A percentile compares a stretch with the other conserved stretches of the same genome.
Conservation (phyloP, 2,797 vertebrate genomes). For the Girardinus metallicus region DNA sequence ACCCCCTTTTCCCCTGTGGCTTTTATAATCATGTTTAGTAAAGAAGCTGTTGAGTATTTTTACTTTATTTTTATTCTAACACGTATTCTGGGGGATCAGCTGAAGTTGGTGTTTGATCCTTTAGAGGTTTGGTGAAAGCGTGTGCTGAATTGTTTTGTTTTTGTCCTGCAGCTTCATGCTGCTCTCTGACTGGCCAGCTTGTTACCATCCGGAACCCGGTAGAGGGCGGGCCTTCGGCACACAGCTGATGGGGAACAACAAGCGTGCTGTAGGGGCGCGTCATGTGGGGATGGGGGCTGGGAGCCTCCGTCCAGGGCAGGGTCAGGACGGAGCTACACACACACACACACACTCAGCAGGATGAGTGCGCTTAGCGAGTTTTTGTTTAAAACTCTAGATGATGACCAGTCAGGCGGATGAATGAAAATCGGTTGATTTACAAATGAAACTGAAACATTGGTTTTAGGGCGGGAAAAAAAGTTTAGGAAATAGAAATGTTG, state of each 20-base stretch:
- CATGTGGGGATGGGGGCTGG: conserved; percentile 49
- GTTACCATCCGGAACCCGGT: conserved; percentile 96
- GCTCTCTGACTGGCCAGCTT: conserved; percentile 87
- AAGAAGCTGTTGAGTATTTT: not conserved
- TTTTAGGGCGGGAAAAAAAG: no score
- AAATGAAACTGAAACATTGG: not conserved
- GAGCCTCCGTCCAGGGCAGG: conserved; percentile 33
- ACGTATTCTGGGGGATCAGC: conserved; percentile 3
- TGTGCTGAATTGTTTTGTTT: conserved; percentile 83
- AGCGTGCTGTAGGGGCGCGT: conserved; percentile 68
- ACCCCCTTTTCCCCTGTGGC: no score
- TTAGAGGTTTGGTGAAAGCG: conserved; percentile 62
- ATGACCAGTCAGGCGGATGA: not conserved
- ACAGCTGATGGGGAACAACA: conserved; percentile 89
- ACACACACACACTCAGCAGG: not conserved
- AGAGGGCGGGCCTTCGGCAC: conserved; percentile 81
- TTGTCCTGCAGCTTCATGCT: conserved; percentile 82
- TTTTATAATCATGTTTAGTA: not conserved
- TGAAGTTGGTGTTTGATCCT: conserved; percentile 58
- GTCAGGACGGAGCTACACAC: not conserved
- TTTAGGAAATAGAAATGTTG: not conserved
- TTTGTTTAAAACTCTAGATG: not conserved
- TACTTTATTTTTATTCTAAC: not conserved
- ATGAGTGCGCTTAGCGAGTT: not conserved
- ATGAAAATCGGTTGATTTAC: not conserved